These are phyloP conservation scores for Tortrix viridana DNA, from an alignment of 2,888 invertebrate genomes.

Conservation along the genomic window DNA sequence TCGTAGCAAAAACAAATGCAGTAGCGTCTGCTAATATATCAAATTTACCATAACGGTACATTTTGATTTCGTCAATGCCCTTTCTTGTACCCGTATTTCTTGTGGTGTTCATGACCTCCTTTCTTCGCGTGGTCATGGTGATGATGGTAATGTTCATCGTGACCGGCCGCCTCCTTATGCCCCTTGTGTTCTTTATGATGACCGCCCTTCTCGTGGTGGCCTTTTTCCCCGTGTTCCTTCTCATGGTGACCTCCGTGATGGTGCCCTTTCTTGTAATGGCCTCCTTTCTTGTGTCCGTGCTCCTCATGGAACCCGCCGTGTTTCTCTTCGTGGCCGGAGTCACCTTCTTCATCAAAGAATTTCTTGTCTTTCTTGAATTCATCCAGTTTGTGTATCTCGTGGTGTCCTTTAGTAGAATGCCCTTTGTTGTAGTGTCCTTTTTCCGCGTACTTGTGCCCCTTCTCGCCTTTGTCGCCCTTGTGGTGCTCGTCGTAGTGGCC, in stretches of 20 bases:
- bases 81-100: slow-evolving; percentile 89
- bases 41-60: background rate
- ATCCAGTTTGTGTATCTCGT: slow-evolving; percentile 92
- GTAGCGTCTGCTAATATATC: slow-evolving; percentile 4
- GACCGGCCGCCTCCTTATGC: slow-evolving; percentile 90
- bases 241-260: slow-evolving; percentile 90
- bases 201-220: slow-evolving; percentile 91
- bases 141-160: slow-evolving; percentile 90
- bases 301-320: slow-evolving; percentile 92
- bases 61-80: slow-evolving; percentile 59
- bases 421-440: slow-evolving; percentile 92
- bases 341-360: slow-evolving; percentile 94
- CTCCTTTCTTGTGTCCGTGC: slow-evolving; percentile 92
- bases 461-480: slow-evolving; percentile 87
- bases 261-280: slow-evolving; percentile 92
- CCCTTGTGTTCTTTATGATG: slow-evolving; percentile 92
- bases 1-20: slow-evolving; percentile 22
- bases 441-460: slow-evolving; percentile 86
- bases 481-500: slow-evolving; percentile 87
- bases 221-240: slow-evolving; percentile 92
- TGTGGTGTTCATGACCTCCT: slow-evolving; percentile 91
- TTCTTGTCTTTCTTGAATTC: slow-evolving; percentile 94
- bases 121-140: slow-evolving; percentile 91
- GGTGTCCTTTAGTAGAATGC: slow-evolving; percentile 93
- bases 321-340: slow-evolving; percentile 91